These are phyloP conservation scores for Anabacerthia variegaticeps DNA, from an alignment of 2,797 vertebrate genomes.

Conservation along the genomic window DNA sequence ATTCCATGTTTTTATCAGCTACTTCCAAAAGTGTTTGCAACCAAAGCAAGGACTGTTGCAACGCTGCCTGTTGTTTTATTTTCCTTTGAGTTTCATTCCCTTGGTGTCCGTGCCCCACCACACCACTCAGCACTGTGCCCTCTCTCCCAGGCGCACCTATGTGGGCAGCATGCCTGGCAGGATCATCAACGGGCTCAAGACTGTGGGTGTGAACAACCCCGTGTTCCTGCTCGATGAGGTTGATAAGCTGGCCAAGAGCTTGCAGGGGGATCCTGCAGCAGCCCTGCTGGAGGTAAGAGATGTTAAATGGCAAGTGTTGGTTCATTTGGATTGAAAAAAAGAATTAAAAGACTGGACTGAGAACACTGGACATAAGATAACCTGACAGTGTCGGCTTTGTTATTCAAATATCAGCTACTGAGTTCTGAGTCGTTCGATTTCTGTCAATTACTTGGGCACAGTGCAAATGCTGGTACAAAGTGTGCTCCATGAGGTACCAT, in stretches of 20 bases:
- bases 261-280: slow-evolving; percentile 95
- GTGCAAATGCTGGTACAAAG: not conserved
- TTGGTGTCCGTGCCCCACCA: not conserved
- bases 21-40: not conserved
- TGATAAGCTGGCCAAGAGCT: slow-evolving; percentile 94
- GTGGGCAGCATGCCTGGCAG: slow-evolving; percentile 98
- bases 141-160: slow-evolving; percentile 86
- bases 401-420: not conserved
- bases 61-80: not conserved
- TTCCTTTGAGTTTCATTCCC: not conserved
- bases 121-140: not conserved
- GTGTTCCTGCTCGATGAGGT: slow-evolving; percentile 97
- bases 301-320: not conserved
- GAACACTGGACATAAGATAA: not conserved
- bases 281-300: slow-evolving; percentile 91
- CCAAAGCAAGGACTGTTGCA: not conserved
- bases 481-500: not conserved
- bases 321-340: not conserved
- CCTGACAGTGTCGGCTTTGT: not conserved
- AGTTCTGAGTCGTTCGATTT: not conserved
- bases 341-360: fast-evolving
- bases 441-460: not conserved
- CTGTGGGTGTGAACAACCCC: slow-evolving; percentile 91
- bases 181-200: slow-evolving; percentile 95
- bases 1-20: not conserved